phyloP scores from a whole-genome alignment of 2,113 vertebrate species.

The Equus przewalskii region DNA sequence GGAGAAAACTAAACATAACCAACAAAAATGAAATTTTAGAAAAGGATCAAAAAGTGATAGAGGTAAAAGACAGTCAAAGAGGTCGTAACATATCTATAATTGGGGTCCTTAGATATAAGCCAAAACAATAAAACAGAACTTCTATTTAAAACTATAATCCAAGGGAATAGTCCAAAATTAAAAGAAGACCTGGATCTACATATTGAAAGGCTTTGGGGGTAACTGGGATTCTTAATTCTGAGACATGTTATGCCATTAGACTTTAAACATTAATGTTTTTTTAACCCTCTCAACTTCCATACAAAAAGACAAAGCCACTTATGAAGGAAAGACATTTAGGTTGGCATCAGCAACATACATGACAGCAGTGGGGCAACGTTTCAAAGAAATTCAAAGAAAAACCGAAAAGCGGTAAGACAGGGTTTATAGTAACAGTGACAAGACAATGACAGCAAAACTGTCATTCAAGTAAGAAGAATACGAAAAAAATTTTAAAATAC shows the following conservation, averaged over 20 bases:
- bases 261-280: neutral
- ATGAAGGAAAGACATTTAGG: neutral
- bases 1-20: neutral
- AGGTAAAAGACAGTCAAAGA: neutral
- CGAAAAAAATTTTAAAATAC: neutral
- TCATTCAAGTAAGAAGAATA: neutral
- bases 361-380: neutral
- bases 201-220: neutral
- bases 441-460: neutral
- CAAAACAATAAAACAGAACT: neutral
- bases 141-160: neutral
- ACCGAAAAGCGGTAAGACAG: neutral
- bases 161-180: neutral
- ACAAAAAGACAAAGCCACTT: neutral
- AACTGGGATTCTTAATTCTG: slow-evolving; percentile 4
- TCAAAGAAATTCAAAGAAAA: neutral
- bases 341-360: neutral
- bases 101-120: neutral
- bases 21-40: neutral
- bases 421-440: neutral
- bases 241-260: neutral
- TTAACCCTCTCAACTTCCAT: neutral
- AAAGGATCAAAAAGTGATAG: neutral
- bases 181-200: neutral
- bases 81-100: neutral